Conservation (phyloP, 2,113 vertebrate species). For the Struthio camelus region DNA sequence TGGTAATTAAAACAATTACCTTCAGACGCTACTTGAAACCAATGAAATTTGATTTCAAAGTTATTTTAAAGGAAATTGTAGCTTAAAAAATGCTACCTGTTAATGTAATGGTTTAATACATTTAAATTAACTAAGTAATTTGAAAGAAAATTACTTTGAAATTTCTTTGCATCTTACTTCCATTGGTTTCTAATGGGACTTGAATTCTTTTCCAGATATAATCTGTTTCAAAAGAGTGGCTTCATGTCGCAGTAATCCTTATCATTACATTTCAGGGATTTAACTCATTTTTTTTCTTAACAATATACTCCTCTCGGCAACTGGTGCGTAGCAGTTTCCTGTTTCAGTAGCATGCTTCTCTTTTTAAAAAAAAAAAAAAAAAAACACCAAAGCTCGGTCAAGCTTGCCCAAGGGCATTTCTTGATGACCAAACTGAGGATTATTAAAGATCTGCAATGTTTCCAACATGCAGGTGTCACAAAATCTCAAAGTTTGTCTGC, state of each 20-base stretch:
- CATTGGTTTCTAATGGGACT: constrained; percentile 12
- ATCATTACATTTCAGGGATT: constrained; percentile 16
- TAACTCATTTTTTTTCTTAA: background rate
- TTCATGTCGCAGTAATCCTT: background rate
- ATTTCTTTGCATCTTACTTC: constrained; percentile 33
- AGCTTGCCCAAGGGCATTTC: background rate
- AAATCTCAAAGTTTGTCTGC: background rate
- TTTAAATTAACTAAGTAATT: constrained; percentile 28
- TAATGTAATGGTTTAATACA: constrained; percentile 24
- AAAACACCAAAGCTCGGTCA: background rate
- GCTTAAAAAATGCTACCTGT: background rate
- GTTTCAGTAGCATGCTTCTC: background rate
- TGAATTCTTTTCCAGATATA: background rate
- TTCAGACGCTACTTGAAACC: background rate
- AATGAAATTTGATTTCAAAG: constrained; percentile 13
- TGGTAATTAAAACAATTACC: background rate
- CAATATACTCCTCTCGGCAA: background rate
- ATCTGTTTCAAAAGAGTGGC: constrained; percentile 18
- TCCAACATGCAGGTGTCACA: background rate
- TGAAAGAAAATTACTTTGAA: constrained; percentile 22
- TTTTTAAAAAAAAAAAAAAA: background rate
- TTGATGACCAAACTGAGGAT: background rate
- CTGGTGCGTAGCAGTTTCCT: background rate
- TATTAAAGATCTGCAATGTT: background rate
- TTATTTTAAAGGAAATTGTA: background rate